phyloP scores from a whole-genome alignment of 1,140 invertebrate genomes.

The Drosophila pachea region DNA sequence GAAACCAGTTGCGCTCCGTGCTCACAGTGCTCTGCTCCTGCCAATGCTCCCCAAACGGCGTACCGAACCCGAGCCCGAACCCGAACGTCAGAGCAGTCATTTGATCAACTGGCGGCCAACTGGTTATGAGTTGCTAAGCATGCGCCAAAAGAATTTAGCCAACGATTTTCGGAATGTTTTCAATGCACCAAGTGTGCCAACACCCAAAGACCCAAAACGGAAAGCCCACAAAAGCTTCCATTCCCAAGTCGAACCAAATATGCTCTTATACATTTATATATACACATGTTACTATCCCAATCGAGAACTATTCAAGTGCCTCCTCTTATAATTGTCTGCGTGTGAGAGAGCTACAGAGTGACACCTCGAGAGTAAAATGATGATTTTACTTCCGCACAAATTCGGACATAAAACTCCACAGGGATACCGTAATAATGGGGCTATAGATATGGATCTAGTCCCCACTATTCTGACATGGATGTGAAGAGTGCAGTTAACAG shows the following conservation, averaged over 20 bases:
- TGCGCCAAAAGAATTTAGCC: constrained; percentile 72
- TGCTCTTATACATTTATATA: background rate
- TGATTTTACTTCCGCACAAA: too few species aligned
- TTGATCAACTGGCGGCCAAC: constrained; percentile 65
- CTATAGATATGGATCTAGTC: too few species aligned
- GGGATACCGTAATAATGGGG: too few species aligned
- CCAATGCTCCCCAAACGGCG: constrained; percentile 46
- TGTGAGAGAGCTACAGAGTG: too few species aligned
- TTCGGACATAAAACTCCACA: too few species aligned
- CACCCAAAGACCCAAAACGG: constrained; percentile 47
- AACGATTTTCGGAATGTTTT: constrained; percentile 73
- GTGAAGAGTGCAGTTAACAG: background rate
- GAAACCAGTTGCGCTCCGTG: constrained; percentile 50
- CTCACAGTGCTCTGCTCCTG: constrained; percentile 37
- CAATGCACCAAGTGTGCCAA: constrained; percentile 60
- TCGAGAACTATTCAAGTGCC: too few species aligned
- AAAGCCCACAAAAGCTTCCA: constrained; percentile 23
- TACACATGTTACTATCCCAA: too few species aligned
- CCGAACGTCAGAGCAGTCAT: constrained; percentile 37
- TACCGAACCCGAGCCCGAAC: constrained; percentile 15
- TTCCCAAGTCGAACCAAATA: constrained; percentile 14
- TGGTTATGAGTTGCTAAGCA: constrained; percentile 61
- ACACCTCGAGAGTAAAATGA: too few species aligned
- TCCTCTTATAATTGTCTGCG: too few species aligned
- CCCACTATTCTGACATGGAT: too few species aligned